These are phyloP conservation scores for Pomatorhinus ruficollis DNA, from an alignment of 2,113 vertebrate genomes.

Conservation along the genomic window DNA sequence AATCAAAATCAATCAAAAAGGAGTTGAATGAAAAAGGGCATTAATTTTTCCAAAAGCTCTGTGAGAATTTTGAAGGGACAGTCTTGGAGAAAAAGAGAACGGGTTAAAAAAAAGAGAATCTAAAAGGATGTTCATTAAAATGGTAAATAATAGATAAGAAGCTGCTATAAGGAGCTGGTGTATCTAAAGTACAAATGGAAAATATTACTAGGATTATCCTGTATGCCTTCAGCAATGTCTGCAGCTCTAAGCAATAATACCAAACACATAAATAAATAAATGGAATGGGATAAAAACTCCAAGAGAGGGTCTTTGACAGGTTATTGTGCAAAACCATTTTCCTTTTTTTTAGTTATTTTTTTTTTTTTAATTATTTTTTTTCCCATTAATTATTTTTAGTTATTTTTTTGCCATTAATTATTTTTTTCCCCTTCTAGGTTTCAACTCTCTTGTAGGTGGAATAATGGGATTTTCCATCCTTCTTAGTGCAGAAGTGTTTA, in stretches of 20 bases:
- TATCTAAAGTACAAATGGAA: neutral
- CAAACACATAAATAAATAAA: neutral
- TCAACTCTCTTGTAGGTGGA: constrained; percentile 95
- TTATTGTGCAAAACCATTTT: neutral
- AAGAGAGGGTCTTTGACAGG: neutral
- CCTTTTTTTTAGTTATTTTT: too few relatives aligned
- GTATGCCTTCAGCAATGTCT: neutral
- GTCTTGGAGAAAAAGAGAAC: neutral
- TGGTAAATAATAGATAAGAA: neutral
- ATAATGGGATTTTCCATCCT: constrained; percentile 98
- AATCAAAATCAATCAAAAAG: neutral
- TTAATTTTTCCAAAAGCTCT: neutral
- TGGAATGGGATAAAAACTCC: neutral
- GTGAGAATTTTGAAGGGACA: neutral
- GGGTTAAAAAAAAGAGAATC: neutral
- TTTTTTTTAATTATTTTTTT: neutral
- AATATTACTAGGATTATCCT: neutral
- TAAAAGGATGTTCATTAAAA: neutral
- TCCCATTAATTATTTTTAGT: neutral
- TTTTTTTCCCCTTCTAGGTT: constrained; percentile 73
- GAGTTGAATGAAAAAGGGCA: neutral
- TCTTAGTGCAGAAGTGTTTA: constrained; percentile 93
- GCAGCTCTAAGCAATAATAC: neutral
- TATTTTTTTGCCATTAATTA: neutral
- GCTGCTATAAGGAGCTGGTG: neutral